Conservation (phyloP, 2,113 vertebrate genomes). For the Ochotona princeps region DNA sequence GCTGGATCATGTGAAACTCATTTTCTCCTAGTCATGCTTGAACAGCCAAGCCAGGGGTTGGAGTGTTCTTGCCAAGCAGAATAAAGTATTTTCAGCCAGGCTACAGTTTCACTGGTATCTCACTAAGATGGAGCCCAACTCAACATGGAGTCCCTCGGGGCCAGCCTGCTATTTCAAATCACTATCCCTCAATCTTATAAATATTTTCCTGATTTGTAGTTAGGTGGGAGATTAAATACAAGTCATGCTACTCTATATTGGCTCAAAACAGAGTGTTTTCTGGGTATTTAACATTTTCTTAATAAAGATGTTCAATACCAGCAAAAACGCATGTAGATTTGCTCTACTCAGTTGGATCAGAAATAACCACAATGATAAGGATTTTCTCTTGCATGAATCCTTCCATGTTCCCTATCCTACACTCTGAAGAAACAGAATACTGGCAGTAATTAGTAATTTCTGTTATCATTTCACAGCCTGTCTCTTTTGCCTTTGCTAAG, state of each 20-base stretch:
- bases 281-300: constrained; percentile 26
- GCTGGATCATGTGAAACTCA: too few relatives aligned
- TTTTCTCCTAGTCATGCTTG: too few relatives aligned
- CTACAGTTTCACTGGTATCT: too few relatives aligned
- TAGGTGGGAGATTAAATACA: neutral
- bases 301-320: neutral
- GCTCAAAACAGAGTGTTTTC: neutral
- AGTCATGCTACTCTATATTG: neutral
- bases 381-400: neutral
- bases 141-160: too few relatives aligned
- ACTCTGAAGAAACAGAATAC: constrained; percentile 8
- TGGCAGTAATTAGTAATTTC: constrained; percentile 46
- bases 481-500: constrained; percentile 30
- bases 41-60: too few relatives aligned
- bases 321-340: neutral
- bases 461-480: constrained; percentile 40
- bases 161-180: neutral
- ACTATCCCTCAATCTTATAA: neutral
- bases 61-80: too few relatives aligned
- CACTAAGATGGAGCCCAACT: too few relatives aligned
- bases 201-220: constrained; percentile 6
- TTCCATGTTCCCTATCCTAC: neutral
- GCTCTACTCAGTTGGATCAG: neutral
- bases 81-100: too few relatives aligned
- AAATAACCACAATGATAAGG: neutral